Evolutionary conservation across 2,113 vertebrate species (phyloP).

Genomic region (Beaufortia kweichowensis): DNA sequence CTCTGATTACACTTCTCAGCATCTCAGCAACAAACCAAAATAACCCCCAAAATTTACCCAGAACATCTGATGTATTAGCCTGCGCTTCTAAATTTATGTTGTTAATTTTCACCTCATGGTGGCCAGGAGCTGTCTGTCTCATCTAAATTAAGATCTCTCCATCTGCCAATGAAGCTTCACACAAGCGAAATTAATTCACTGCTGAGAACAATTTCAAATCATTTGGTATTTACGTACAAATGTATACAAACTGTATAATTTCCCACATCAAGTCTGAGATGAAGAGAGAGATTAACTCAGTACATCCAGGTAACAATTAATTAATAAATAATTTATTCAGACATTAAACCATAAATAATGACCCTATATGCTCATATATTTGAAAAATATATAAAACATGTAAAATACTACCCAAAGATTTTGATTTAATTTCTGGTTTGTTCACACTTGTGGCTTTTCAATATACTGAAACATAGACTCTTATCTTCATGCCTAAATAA

Average conservation of each 20-base stretch:
- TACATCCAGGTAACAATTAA: not conserved
- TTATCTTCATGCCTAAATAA: no score
- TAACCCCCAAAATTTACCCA: constrained; percentile 21
- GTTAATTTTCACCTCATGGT: constrained; percentile 73
- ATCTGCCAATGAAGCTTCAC: constrained; percentile 59
- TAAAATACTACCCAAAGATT: not conserved
- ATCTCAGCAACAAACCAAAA: constrained; percentile 9
- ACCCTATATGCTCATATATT: not conserved
- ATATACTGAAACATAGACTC: no score
- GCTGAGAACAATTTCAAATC: not conserved
- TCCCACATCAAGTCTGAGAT: not conserved
- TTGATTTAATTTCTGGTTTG: not conserved
- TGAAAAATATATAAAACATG: not conserved
- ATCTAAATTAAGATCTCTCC: constrained; percentile 70
- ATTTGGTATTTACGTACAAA: not conserved
- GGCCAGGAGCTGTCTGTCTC: constrained; percentile 62
- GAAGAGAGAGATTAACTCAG: not conserved
- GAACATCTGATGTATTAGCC: constrained; percentile 62
- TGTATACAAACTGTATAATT: no score
- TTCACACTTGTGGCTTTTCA: not conserved
- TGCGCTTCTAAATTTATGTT: constrained; percentile 67
- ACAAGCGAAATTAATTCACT: not conserved
- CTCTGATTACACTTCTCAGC: not conserved
- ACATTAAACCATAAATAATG: not conserved
- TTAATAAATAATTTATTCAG: not conserved